Evolutionary conservation across 2,113 vertebrate genomes (phyloP).

Genomic region (Symphodus melops): DNA sequence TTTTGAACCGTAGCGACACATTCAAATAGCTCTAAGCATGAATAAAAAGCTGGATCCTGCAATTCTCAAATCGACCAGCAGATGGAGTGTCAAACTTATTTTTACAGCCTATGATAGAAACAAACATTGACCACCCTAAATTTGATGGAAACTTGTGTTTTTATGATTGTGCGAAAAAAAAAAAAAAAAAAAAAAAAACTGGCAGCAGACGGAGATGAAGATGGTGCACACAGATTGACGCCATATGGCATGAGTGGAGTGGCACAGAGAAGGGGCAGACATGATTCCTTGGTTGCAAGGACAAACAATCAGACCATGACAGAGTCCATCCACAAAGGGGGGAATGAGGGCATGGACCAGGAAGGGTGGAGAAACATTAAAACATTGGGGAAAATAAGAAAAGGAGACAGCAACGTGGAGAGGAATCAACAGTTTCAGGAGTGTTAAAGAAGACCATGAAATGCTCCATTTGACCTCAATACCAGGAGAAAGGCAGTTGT

Average conservation of each 20-base stretch:
- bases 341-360: background rate
- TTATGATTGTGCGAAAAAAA: background rate
- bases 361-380: no score
- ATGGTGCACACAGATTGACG: background rate
- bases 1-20: no score
- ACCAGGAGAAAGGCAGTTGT: background rate
- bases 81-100: conserved; percentile 29
- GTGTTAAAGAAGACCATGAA: background rate
- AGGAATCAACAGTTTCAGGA: background rate
- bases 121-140: background rate
- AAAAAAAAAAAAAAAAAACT: background rate
- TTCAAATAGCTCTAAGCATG: background rate
- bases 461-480: background rate
- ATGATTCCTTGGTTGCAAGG: conserved; percentile 11
- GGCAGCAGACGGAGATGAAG: background rate
- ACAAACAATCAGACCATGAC: conserved; percentile 48
- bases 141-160: background rate
- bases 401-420: background rate
- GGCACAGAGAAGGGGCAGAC: conserved; percentile 6
- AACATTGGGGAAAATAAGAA: background rate
- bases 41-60: conserved; percentile 1
- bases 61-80: conserved; percentile 38
- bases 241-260: conserved; percentile 5
- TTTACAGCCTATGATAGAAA: conserved; percentile 7
- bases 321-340: conserved; percentile 13